A percentile compares a stretch with the other conserved stretches of the same genome.
Conservation (phyloP, 2,113 vertebrate species). For the Oostethus manadensis region DNA sequence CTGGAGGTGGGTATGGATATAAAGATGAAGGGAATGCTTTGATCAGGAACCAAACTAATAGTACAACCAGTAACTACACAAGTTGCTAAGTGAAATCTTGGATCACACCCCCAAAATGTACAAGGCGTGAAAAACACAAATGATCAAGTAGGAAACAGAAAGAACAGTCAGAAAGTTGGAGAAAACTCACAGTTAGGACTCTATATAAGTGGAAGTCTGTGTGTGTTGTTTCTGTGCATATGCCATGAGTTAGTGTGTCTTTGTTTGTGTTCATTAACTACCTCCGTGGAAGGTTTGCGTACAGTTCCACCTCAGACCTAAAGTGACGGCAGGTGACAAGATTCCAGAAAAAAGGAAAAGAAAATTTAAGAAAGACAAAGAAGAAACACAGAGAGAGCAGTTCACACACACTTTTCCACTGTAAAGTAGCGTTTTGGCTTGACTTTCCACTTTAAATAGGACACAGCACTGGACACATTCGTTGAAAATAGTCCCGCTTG, state of each 20-base stretch:
- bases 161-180: conserved; percentile 29
- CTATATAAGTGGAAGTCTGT: conserved; percentile 1
- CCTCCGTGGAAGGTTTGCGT: conserved; percentile 74
- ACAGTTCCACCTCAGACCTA: conserved; percentile 77
- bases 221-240: conserved; percentile 11
- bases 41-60: conserved; percentile 3
- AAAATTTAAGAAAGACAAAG: conserved; percentile 42
- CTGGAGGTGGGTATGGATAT: conserved; percentile 49
- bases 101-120: conserved; percentile 20
- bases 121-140: conserved; percentile 20
- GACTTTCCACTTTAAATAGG: not conserved
- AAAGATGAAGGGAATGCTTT: conserved; percentile 6
- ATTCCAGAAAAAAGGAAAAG: conserved; percentile 44
- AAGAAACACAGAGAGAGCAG: conserved; percentile 38
- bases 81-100: conserved; percentile 11
- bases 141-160: conserved; percentile 37
- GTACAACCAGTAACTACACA: not conserved
- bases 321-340: conserved; percentile 54
- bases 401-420: conserved; percentile 13
- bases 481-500: not conserved
- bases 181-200: conserved; percentile 18
- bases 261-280: conserved; percentile 60
- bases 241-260: conserved; percentile 29
- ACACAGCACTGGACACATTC: not conserved
- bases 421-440: not conserved